Conservation (phyloP, 1,140 invertebrate species). For the Drosophila subpulchrella region DNA sequence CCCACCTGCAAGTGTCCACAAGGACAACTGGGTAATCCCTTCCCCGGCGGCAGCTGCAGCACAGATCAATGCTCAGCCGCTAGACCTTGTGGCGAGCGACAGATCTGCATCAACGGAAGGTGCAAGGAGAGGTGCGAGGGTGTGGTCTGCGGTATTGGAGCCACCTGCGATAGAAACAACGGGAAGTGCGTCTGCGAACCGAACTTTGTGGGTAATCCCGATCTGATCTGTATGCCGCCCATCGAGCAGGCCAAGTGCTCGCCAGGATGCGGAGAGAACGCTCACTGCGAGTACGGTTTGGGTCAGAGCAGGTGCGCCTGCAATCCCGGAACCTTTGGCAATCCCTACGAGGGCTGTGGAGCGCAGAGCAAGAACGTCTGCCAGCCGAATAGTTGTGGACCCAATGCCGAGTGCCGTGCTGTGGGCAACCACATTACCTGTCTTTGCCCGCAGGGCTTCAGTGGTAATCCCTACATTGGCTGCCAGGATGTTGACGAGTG, state of each 20-base stretch:
- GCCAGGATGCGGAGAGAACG: constrained; percentile 92
- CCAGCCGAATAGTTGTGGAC: constrained; percentile 89
- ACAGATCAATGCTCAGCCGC: constrained; percentile 92
- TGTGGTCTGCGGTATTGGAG: constrained; percentile 92
- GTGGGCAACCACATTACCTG: constrained; percentile 91
- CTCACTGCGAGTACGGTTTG: constrained; percentile 93
- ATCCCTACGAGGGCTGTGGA: constrained; percentile 93
- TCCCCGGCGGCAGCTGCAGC: constrained; percentile 93
- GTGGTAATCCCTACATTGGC: constrained; percentile 93
- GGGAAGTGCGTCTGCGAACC: constrained; percentile 94
- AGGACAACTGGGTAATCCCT: constrained; percentile 94
- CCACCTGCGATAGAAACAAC: constrained; percentile 91
- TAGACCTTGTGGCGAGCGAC: constrained; percentile 90
- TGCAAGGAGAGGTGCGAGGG: constrained; percentile 94
- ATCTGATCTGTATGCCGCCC: constrained; percentile 95
- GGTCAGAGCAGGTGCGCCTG: constrained; percentile 92
- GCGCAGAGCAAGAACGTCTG: constrained; percentile 90
- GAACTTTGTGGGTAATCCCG: constrained; percentile 94
- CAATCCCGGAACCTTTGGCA: constrained; percentile 92
- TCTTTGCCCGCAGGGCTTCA: constrained; percentile 91
- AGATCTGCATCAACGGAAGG: constrained; percentile 92
- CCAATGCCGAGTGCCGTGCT: constrained; percentile 91
- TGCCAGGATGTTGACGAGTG: constrained; percentile 96
- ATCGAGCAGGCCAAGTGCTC: constrained; percentile 91
- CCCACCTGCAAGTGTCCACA: constrained; percentile 94